A percentile compares a stretch with the other conserved stretches of the same genome.
These are phyloP conservation scores for Chaitophorus viminalis DNA, from an alignment of 2,888 invertebrate species.

Conservation along the genomic window DNA sequence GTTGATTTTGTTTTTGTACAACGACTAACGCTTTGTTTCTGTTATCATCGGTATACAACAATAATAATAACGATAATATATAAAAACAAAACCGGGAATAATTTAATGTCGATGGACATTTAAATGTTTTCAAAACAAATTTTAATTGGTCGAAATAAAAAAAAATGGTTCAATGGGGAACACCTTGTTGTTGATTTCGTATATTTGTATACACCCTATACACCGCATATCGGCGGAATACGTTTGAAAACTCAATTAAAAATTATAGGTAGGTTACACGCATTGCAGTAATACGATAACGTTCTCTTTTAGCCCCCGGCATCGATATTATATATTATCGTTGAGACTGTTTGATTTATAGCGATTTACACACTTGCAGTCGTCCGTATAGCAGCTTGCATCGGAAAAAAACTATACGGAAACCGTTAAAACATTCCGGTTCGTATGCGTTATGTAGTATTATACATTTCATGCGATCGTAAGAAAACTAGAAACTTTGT, in stretches of 20 bases:
- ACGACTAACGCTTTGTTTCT: background rate
- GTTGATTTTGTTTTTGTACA: background rate
- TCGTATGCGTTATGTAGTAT: too few relatives aligned
- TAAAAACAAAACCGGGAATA: background rate
- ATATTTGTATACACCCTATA: background rate
- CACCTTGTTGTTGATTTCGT: conserved; percentile 7
- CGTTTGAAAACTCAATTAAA: conserved; percentile 54
- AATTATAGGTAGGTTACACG: background rate
- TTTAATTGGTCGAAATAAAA: conserved; percentile 38
- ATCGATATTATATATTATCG: background rate
- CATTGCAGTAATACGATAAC: background rate
- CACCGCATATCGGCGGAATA: background rate
- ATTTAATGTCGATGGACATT: conserved; percentile 11
- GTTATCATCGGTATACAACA: background rate
- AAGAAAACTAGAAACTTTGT: too few relatives aligned
- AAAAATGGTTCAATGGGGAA: background rate
- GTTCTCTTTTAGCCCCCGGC: conserved; percentile 5
- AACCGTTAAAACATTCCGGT: background rate
- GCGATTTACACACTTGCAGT: conserved; percentile 28
- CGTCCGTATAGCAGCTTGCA: background rate
- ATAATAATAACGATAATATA: background rate
- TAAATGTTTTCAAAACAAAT: conserved; percentile 26
- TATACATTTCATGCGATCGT: too few relatives aligned
- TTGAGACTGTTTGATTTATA: conserved; percentile 25
- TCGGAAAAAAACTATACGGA: background rate